Base-by-base conservation (phyloP, 2,888 invertebrate genomes). In the Pseudoips prasinana region DNA sequence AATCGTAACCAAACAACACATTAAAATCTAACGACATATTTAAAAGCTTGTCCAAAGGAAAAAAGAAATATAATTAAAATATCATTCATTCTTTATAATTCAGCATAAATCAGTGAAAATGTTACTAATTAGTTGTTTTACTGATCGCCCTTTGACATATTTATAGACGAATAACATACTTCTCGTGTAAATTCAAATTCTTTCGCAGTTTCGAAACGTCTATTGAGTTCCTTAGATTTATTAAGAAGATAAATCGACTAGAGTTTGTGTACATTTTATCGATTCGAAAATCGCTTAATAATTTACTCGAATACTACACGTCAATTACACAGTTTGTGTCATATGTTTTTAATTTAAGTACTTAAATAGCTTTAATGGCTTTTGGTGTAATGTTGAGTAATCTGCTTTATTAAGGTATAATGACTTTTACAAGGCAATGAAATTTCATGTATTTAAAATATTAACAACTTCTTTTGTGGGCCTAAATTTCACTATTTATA, bases 281-380 rank as follows among this genome's bases (percentile, higher is more conserved):
- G 22, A 11, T 8, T 8, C 22, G 22, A 34, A 34, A 36, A 56
- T 56, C 44, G 38, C 29, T 19, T 42, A 47, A 38, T 42, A 45
- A 40, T 33, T 42, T 38, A 40, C 1, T 42, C 29, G 30, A 28
- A 52, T 39, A 26, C 28, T 24, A 25, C 31, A 31, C 31, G 41
- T 41, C 52, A 47, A 55, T 53, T 51, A 50, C 30, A 37, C 8
- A 9, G 11, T 47, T 22, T 39, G n/a, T n/a, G n/a, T n/a, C n/a
- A n/a, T n/a, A n/a, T n/a, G n/a, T n/a, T n/a, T n/a, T n/a, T n/a
- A n/a, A n/a, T n/a, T n/a, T n/a, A n/a, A n/a, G n/a, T n/a, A n/a
- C n/a, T n/a, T n/a, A n/a, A n/a, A n/a, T n/a, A n/a, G n/a, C n/a
- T n/a, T 47, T 43, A 36, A 10, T 54, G 29, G 26, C 10, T 22